Percentiles rank a stretch among this genome's conserved stretches.
These are phyloP conservation scores for Seira sanloemensis DNA, from an alignment of 2,888 invertebrate species.

Conservation along the genomic window DNA sequence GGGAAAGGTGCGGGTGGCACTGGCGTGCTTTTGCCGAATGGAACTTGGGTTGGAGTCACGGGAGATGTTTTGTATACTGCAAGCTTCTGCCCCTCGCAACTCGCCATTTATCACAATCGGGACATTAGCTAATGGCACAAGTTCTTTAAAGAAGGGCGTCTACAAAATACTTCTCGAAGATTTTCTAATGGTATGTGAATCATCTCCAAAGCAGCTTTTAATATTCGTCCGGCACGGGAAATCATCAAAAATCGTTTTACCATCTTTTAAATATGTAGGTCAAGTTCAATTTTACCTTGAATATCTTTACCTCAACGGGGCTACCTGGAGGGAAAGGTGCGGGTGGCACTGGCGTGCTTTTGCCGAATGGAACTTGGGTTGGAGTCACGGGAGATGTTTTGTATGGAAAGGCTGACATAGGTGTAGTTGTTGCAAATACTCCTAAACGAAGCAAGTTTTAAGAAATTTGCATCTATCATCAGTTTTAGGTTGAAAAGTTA, in stretches of 20 bases:
- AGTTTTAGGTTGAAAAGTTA: too few species aligned
- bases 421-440: constrained; percentile 48
- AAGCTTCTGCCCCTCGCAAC: not conserved
- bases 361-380: constrained; percentile 66
- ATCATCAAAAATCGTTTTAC: not conserved
- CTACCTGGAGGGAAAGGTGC: constrained; percentile 45
- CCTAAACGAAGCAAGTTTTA: constrained; percentile 54
- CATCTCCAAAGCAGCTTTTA: too few species aligned
- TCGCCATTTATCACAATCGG: not conserved
- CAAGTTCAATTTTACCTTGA: constrained; percentile 66
- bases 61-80: constrained; percentile 46
- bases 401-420: constrained; percentile 51
- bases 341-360: constrained; percentile 62
- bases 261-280: constrained; percentile 12
- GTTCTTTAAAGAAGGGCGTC: constrained; percentile 3
- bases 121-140: not conserved
- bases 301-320: constrained; percentile 56
- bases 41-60: constrained; percentile 64
- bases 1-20: constrained; percentile 60
- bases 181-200: not conserved
- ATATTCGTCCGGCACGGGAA: too few species aligned
- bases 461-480: too few species aligned
- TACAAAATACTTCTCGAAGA: not conserved
- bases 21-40: constrained; percentile 57
- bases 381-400: constrained; percentile 53